Percentiles rank a stretch among this genome's conserved stretches.
These are phyloP conservation scores for Myrmecophaga tridactyla DNA, from an alignment of 2,113 vertebrate species.

Conservation along the genomic window DNA sequence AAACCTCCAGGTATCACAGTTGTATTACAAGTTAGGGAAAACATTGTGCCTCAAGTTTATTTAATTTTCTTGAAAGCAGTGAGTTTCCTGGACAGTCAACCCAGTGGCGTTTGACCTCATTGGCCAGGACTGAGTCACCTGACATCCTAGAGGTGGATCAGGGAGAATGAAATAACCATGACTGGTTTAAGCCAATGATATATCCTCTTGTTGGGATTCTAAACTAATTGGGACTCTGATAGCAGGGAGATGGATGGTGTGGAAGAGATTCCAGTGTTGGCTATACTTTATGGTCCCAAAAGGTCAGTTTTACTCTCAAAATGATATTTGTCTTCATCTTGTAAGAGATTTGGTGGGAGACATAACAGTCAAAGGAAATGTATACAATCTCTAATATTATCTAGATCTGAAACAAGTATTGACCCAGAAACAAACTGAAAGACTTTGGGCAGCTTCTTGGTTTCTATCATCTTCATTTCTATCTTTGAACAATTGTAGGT, in stretches of 20 bases:
- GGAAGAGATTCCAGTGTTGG: background rate
- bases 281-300: background rate
- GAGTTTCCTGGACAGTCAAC: background rate
- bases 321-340: background rate
- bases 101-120: background rate
- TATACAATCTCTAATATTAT: background rate
- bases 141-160: background rate
- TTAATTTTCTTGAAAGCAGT: background rate
- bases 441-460: background rate
- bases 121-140: background rate
- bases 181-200: background rate
- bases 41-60: background rate
- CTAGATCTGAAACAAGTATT: background rate
- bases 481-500: no score
- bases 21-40: conserved; percentile 14
- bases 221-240: background rate
- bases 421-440: background rate
- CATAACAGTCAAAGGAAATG: background rate
- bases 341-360: background rate
- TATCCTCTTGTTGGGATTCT: background rate
- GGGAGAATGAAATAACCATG: background rate
- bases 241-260: background rate
- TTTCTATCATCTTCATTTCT: background rate
- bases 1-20: background rate
- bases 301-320: background rate